phyloP scores from a whole-genome alignment of 2,888 invertebrate genomes.

The Pecten maximus region DNA sequence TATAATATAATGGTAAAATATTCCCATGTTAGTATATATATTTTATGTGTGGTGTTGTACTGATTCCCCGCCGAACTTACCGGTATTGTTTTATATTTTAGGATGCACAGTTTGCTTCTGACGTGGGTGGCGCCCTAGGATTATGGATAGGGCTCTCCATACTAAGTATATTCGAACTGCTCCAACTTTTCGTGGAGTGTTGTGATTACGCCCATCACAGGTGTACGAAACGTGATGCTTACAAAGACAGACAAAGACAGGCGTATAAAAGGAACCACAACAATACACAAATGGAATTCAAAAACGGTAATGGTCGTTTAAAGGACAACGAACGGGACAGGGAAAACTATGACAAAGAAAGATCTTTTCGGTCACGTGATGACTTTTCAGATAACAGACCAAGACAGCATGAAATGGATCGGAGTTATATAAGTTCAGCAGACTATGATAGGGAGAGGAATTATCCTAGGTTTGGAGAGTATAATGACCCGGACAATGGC shows the following conservation, averaged over 20 bases:
- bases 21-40: too few species aligned
- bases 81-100: conserved; percentile 21
- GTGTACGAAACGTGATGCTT: neutral
- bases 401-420: neutral
- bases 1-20: too few species aligned
- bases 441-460: neutral
- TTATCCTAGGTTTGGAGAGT: neutral
- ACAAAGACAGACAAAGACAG: neutral
- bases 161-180: conserved; percentile 50
- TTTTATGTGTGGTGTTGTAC: too few species aligned
- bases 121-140: conserved; percentile 53
- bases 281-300: neutral
- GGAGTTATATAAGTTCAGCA: neutral
- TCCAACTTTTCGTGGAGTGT: conserved; percentile 48
- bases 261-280: neutral
- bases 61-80: too few species aligned
- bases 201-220: conserved; percentile 41
- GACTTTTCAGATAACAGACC: neutral
- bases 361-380: neutral
- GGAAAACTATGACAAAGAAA: neutral
- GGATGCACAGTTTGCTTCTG: conserved; percentile 53
- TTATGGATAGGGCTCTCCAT: conserved; percentile 54
- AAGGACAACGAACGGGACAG: neutral
- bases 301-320: neutral
- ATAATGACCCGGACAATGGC: neutral